These are phyloP conservation scores for Equus przewalskii DNA, from an alignment of 2,113 vertebrate genomes.

Conservation along the genomic window DNA sequence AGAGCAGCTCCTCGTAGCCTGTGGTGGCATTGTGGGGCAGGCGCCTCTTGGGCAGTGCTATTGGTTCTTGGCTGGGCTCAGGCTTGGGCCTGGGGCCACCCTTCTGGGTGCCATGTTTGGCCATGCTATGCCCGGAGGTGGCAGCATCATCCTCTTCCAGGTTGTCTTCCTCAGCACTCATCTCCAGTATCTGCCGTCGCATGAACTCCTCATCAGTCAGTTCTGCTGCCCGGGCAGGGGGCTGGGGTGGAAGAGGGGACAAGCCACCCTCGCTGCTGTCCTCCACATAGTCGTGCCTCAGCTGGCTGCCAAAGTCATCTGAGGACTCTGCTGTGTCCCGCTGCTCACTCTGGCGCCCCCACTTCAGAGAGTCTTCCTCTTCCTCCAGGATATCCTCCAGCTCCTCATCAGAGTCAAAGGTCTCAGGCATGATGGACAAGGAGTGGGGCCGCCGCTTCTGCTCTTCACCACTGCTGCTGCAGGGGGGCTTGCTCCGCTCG, in stretches of 20 bases:
- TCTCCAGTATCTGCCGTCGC: constrained; percentile 97
- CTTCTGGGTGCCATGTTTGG: constrained; percentile 88
- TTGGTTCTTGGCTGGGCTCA: constrained; percentile 91
- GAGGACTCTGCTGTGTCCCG: constrained; percentile 93
- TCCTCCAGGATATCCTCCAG: constrained; percentile 96
- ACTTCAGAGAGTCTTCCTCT: constrained; percentile 93
- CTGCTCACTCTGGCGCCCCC: constrained; percentile 91
- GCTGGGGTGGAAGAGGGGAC: constrained; percentile 92
- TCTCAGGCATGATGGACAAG: constrained; percentile 94
- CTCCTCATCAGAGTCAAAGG: constrained; percentile 95
- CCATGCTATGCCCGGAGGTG: constrained; percentile 77
- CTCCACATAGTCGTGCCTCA: constrained; percentile 97
- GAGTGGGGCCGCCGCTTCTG: constrained; percentile 95
- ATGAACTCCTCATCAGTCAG: constrained; percentile 97
- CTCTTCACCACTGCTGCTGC: constrained; percentile 87
- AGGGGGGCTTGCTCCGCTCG: constrained; percentile 80
- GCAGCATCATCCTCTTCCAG: constrained; percentile 90
- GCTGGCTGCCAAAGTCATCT: constrained; percentile 96
- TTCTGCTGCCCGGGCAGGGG: constrained; percentile 90
- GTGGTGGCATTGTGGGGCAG: constrained; percentile 92
- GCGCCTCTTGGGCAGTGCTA: constrained; percentile 86
- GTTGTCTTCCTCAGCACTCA: constrained; percentile 99
- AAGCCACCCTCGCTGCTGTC: constrained; percentile 97
- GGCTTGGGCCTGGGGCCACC: constrained; percentile 90
- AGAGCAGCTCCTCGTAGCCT: constrained; percentile 93